Base-by-base conservation (phyloP, 2,888 invertebrate genomes). In the Tryphoninae sp. region DNA sequence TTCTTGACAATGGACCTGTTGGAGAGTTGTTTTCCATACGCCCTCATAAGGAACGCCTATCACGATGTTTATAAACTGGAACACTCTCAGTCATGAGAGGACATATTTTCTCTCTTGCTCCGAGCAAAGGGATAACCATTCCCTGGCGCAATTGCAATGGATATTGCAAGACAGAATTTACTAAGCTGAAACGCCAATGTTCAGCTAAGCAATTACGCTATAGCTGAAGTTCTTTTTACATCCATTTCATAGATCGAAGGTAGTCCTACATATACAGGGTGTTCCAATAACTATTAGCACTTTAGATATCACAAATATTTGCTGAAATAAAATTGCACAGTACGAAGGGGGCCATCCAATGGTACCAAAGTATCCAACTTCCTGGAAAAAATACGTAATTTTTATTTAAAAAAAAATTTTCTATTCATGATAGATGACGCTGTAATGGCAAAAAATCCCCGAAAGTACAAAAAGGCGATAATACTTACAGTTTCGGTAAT, bases 21-120 rank as follows among this genome's bases (percentile, higher is more conserved):
- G 85, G 99, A 99, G 92, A 98, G 98, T 11, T 99, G 99, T 92
- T 99, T 99, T 92, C 99, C 99, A 0, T 99, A 99, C 91, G 98
- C 98, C 23, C 94, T 99, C 71, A 97, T 99, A 89, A 95, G 99
- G 80, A 99, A 99, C 91, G 98, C 99, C 88, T 99, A 98, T 93
- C 98, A 99, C 92, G 97, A 97, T 88, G 98, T 98, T 82, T 97
- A 98, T 92, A 97, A 98, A 92, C 95, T 96, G 88, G 97, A 97
- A 91, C 96, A 97, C 90, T 92, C 94, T 88, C 92, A 92, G 80
- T 88, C 89, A 73, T 92, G 89, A 90, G 51, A 23, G 19, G 49
- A 62, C 58, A 11, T 16, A 40, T 49, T 53, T 59, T 76, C 55
- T 69, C 49, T 65, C 19, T 64, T 11, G 42, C 16, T 13, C 81